These are phyloP conservation scores for Phoeniculus purpureus DNA, from an alignment of 2,797 vertebrate genomes.

Conservation along the genomic window DNA sequence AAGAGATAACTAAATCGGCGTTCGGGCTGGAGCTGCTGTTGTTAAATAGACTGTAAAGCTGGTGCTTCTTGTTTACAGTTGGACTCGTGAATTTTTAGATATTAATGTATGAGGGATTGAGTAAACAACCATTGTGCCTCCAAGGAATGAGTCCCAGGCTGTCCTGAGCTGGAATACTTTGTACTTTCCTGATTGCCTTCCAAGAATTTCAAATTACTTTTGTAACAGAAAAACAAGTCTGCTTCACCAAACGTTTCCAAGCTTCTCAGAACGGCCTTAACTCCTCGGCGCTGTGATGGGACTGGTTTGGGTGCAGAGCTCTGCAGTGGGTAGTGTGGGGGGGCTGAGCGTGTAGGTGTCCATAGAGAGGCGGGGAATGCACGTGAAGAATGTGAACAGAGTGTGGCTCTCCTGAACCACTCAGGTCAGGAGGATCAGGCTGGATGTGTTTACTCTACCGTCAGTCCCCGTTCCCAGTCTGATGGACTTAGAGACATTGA, in stretches of 20 bases:
- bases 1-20: conserved; percentile 39
- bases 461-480: background rate
- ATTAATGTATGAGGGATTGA: conserved; percentile 65
- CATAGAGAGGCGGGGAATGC: background rate
- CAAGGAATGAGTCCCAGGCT: conserved; percentile 70
- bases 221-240: conserved; percentile 62
- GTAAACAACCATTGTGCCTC: conserved; percentile 71
- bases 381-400: background rate
- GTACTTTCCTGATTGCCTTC: conserved; percentile 72
- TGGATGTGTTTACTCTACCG: background rate
- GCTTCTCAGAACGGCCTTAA: background rate
- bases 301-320: background rate
- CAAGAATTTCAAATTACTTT: conserved; percentile 71
- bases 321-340: background rate
- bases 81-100: conserved; percentile 65
- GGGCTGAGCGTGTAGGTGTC: background rate
- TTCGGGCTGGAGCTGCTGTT: conserved; percentile 28
- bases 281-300: background rate
- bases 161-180: conserved; percentile 72
- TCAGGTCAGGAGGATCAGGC: background rate
- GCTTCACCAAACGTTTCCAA: background rate
- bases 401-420: background rate
- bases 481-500: rapidly evolving
- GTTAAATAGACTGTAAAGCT: conserved; percentile 45
- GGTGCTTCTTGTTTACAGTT: conserved; percentile 53